Evolutionary conservation across 2,113 vertebrate genomes (phyloP), one percentile per base, ranked within the genome.

Genomic region (Prunella himalayana): DNA sequence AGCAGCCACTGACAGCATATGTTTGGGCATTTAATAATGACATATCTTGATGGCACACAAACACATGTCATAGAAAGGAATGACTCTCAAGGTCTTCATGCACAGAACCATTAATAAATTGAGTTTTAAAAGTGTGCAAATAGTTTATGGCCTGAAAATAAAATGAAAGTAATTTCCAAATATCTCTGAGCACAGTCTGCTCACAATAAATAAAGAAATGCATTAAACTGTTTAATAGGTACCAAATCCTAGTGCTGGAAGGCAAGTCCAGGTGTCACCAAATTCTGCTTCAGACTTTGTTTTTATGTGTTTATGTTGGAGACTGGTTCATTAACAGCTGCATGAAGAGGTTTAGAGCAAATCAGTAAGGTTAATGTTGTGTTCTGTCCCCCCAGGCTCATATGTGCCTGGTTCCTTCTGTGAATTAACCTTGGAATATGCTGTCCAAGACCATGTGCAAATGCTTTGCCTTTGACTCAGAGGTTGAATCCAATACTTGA

Each of bases 251-350:
- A 37, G 18, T 76, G 33, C 65, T 57, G 65, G 16, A 41, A 78
- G 57, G 35, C 17, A 78, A 56, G 63, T 69, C 12, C 16, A 59
- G 6, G 4, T 79, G 53, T 75, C 53, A 42, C 5, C 7, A 68
- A 31, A 73, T 80, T 84, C 35, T 75, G 14, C 66, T 78, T 59
- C 49, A 54, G 49, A 53, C 37, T 84, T 71, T 42, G 9, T 50
- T 90, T 93, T 78, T 5, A 8, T 1, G 0, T 19, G 4, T 72
- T 3, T 1, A 0, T 33, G 19, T 49, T 2, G 4, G 37, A 31
- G 30, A 44, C 22, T 75, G 68, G 24, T 9, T 54, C 11, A 12
- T 4, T 41, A 65, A 25, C 42, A 86, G 24, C 61, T 84, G 21
- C n/a, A 20, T 35, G 23, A 71, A 35, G 33, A 88, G 8, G 7